Percentiles rank a stretch among this genome's conserved stretches.
These are phyloP conservation scores for Furnarius figulus DNA, from an alignment of 2,113 vertebrate genomes.

Conservation along the genomic window DNA sequence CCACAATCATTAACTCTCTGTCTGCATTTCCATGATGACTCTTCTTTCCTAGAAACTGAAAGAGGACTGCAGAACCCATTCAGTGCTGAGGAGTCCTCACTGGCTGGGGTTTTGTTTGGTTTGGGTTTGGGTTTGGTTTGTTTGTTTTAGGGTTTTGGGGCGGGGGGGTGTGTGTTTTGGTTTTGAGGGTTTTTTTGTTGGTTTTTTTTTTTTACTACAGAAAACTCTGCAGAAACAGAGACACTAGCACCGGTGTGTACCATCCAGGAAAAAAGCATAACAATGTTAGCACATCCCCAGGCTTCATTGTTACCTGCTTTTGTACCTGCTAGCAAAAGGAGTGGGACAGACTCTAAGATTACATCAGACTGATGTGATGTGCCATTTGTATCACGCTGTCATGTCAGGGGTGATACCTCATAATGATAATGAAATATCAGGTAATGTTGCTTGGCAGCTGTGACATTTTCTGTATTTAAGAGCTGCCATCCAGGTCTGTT, in stretches of 20 bases:
- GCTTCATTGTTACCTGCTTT: background rate
- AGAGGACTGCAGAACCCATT: background rate
- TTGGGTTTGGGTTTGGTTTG: too few species aligned
- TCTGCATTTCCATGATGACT: background rate
- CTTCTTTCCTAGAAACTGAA: background rate
- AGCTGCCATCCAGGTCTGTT: background rate
- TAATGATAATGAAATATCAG: background rate
- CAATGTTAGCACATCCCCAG: background rate
- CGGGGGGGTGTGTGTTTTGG: too few species aligned
- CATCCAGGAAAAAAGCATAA: background rate
- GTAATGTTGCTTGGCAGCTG: background rate
- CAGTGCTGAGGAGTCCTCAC: background rate
- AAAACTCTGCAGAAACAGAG: background rate
- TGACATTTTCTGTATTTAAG: background rate
- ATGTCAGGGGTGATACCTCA: background rate
- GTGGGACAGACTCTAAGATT: background rate
- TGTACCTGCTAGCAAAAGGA: background rate
- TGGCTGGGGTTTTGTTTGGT: too few species aligned
- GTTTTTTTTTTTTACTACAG: background rate
- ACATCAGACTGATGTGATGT: background rate
- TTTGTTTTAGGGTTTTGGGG: too few species aligned
- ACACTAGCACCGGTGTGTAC: background rate
- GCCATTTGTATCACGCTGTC: background rate
- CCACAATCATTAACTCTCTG: slow-evolving; percentile 8
- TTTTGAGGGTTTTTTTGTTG: background rate